Evolutionary conservation across 2,888 invertebrate species (phyloP).

Genomic region (Ctenicera cuprea): DNA sequence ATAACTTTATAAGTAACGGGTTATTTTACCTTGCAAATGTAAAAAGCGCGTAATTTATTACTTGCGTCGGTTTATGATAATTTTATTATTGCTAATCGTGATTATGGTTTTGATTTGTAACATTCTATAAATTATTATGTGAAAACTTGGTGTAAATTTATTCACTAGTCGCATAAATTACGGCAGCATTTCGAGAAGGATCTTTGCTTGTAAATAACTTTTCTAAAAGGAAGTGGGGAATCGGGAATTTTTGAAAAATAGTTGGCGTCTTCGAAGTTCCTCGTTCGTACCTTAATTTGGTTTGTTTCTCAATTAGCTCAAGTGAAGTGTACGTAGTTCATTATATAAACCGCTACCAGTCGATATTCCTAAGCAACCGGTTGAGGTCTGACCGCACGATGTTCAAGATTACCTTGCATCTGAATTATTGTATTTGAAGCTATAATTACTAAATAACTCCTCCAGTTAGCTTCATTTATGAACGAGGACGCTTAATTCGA

Average conservation of each 20-base stretch:
- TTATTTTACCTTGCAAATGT: slow-evolving; percentile 45
- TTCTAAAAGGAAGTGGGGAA: slow-evolving; percentile 1
- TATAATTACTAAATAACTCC: slow-evolving; percentile 13
- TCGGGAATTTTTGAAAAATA: not conserved
- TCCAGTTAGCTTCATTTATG: slow-evolving; percentile 15
- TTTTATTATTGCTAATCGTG: slow-evolving; percentile 51
- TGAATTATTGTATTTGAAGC: slow-evolving; percentile 16
- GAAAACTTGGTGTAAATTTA: slow-evolving; percentile 42
- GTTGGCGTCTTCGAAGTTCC: not conserved
- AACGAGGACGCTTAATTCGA: slow-evolving; percentile 11
- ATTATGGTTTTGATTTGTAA: slow-evolving; percentile 49
- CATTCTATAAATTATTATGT: slow-evolving; percentile 45
- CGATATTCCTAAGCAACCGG: slow-evolving; percentile 21
- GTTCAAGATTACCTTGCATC: slow-evolving; percentile 6
- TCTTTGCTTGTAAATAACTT: slow-evolving; percentile 14
- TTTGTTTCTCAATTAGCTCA: slow-evolving; percentile 11
- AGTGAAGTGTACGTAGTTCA: not conserved
- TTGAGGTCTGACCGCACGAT: slow-evolving; percentile 17
- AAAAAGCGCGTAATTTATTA: slow-evolving; percentile 48
- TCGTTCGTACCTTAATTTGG: not conserved
- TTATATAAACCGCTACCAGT: slow-evolving; percentile 6
- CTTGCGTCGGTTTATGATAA: slow-evolving; percentile 47
- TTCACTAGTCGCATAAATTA: slow-evolving; percentile 38
- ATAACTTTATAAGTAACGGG: slow-evolving; percentile 38
- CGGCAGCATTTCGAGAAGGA: slow-evolving; percentile 13